Evolutionary conservation across 2,113 vertebrate genomes (phyloP).

Genomic region (Tragulus kanchil): DNA sequence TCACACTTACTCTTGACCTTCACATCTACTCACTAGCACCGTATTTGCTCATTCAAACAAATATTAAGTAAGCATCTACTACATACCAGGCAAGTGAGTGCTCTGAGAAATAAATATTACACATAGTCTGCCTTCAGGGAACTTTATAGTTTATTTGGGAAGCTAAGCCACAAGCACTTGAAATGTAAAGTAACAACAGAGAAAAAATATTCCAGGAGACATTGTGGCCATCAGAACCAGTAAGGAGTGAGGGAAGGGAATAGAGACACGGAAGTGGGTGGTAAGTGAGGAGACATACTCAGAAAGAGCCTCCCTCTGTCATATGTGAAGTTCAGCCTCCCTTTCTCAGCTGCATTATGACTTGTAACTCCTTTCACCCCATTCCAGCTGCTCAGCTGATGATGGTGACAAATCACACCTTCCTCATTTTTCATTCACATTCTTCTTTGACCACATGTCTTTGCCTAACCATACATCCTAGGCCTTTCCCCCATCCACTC

Average conservation of each 20-base stretch:
- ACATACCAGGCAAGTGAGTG: background rate
- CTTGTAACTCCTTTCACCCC: background rate
- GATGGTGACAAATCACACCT: background rate
- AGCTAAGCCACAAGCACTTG: background rate
- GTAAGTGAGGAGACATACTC: too few species aligned
- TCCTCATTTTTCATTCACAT: background rate
- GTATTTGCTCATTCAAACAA: background rate
- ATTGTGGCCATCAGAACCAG: background rate
- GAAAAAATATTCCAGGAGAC: background rate
- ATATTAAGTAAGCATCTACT: background rate
- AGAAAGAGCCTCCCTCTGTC: background rate
- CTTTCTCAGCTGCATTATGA: background rate
- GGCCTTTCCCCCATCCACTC: background rate
- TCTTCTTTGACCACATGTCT: background rate
- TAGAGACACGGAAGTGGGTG: background rate
- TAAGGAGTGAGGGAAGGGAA: background rate
- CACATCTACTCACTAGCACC: background rate
- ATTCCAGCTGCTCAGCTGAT: background rate
- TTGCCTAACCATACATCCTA: background rate
- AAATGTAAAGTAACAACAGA: background rate
- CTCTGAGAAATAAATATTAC: background rate
- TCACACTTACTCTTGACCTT: background rate
- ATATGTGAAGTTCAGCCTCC: background rate
- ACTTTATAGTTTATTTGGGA: background rate
- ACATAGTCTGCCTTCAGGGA: background rate